Conservation (phyloP, 2,797 vertebrate species). For the Alca torda region DNA sequence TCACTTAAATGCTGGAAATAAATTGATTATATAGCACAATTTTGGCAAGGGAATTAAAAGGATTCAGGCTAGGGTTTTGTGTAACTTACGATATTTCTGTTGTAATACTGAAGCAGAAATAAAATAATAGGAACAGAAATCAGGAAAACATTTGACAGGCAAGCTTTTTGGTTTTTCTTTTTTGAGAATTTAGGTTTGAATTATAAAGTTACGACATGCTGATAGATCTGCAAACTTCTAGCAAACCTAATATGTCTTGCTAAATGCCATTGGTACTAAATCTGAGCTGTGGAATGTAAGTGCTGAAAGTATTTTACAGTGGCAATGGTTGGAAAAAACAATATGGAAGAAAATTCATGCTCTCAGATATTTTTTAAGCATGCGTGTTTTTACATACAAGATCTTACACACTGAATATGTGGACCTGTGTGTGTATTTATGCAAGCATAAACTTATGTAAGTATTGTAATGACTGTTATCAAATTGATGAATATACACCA, state of each 20-base stretch:
- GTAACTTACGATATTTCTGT: neutral
- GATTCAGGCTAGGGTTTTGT: neutral
- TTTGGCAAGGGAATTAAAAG: neutral
- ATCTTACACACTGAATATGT: neutral
- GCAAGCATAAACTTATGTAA: neutral
- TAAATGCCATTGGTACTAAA: neutral
- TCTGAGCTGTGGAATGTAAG: neutral
- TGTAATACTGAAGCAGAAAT: neutral
- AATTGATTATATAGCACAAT: slow-evolving; percentile 23
- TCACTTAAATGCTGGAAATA: neutral
- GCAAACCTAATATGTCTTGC: neutral
- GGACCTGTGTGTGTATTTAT: neutral
- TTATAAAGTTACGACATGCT: neutral
- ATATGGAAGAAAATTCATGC: neutral
- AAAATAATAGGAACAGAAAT: neutral
- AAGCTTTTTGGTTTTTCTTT: neutral
- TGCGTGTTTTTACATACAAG: neutral
- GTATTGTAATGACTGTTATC: neutral
- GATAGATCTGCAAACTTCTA: neutral
- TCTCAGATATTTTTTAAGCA: neutral
- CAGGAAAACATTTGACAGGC: neutral
- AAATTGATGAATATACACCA: neutral
- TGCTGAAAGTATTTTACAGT: neutral
- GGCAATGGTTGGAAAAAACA: neutral
- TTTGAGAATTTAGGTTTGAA: neutral